Base-by-base conservation (phyloP, 1,140 invertebrate genomes). In the Asobara japonica region DNA sequence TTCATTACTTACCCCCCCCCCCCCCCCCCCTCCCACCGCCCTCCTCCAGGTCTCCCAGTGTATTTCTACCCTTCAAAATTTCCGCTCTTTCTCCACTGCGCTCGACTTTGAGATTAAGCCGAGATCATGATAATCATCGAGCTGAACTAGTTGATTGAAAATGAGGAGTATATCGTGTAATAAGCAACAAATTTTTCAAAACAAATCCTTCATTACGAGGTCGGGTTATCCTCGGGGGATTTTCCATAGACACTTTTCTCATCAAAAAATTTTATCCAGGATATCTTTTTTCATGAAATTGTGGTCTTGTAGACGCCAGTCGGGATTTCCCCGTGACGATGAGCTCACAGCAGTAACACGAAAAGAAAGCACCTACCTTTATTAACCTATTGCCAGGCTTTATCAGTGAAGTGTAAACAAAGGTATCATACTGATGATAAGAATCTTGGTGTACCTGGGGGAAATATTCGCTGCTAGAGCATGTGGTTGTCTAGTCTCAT, bases 1-100 rank as follows among this genome's bases (percentile, higher is more conserved):
- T 85, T 87, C 80, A 87, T 87, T 87, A 87, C n/a, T n/a, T n/a
- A n/a, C n/a, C n/a, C n/a, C n/a, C 79, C 79, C 82, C 78, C 80
- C 79, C 77, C 77, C 31, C 25, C 66, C 76, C 73, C 75, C 64
- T 73, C 72, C 78, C 76, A 70, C 78, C 79, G 81, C 78, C 81
- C 79, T 77, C 77, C 41, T 38, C 69, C 76, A 68, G 75, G 51
- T 74, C 71, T 78, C 75, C 66, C 68, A 31, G 33, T 75, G 76
- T 78, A 74, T 81, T 82, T 81, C 76, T 79, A 80, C 78, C 82
- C 80, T 83, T 77, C 79, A 72, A 80, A 78, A 79, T 77, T 65
- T 38, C 48, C 77, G 41, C 51, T 31, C 36, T 30, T 65, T 27
- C 68, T 38, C 22, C 72, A 73, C 79, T 77, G 77, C 76, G 51